Evolutionary conservation across 2,888 invertebrate species (phyloP), one percentile per base, ranked within the genome.

Genomic region (Leptinotarsa peninsularis): DNA sequence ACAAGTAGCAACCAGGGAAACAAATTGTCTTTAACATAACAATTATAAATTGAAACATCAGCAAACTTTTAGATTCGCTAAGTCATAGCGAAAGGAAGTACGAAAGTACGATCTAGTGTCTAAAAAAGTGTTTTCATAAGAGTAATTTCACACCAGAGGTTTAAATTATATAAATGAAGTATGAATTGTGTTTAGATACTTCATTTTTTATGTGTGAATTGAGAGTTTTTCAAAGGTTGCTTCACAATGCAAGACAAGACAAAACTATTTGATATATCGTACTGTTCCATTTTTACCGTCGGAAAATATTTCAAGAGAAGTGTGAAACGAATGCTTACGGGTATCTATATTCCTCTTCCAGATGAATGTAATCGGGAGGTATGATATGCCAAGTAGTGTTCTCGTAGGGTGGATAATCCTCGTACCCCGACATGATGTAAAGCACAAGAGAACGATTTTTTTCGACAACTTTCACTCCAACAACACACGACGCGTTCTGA

Each of bases 341-440:
- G 85, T 91, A 92, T 60, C 93, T 90, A 86, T 93, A 94, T 84
- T 94, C 94, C 70, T 94, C 94, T 66, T 93, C 94, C 88, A 91
- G 86, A 78, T 89, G 90, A 58, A 91, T 91, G 86, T 94, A 94
- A 87, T 94, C 94, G 84, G 93, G 92, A 14, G 93, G 93, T 81
- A 93, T 91, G 81, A 93, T 91, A 76, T 93, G 91, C 93, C 93
- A 94, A 84, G 91, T 91, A 82, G 91, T 90, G 83, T 76, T 78
- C 33, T 94, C 94, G 84, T 91, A 91, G 13, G 84, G 76, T 10
- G 82, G 67, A 83, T 91, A 93, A 74, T 91, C 91, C 66, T 91
- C 90, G 82, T 93, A 93, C 66, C 86, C 90, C 88, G 91, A 90
- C 91, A 91, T 91, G 50, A 56, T 56, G 69, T 33, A 66, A 21